Evolutionary conservation across 2,797 vertebrate species (phyloP).

Genomic region (Syndactyla subalaris): DNA sequence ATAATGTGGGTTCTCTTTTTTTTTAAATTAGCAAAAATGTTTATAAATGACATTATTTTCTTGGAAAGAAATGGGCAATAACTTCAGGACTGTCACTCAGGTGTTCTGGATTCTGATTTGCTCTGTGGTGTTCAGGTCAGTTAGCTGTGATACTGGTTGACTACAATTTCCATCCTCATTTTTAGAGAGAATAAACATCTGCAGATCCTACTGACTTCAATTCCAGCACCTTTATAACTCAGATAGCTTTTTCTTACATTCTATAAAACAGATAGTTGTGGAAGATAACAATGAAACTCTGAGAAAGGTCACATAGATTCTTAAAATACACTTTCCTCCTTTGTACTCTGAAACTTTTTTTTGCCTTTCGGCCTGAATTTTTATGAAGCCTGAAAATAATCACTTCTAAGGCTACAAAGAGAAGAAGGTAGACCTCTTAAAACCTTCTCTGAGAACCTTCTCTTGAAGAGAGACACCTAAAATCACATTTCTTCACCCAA

Average conservation of each 20-base stretch:
- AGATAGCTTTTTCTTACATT: background rate
- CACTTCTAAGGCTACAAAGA: background rate
- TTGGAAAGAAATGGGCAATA: background rate
- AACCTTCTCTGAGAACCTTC: background rate
- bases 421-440: background rate
- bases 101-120: background rate
- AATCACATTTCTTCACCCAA: background rate
- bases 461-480: background rate
- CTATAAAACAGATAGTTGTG: background rate
- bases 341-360: background rate
- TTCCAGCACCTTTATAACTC: background rate
- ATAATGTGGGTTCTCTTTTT: background rate
- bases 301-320: background rate
- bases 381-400: background rate
- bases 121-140: background rate
- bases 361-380: background rate
- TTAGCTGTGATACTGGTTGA: background rate
- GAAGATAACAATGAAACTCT: background rate
- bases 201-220: background rate
- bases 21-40: background rate
- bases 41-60: background rate
- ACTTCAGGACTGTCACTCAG: background rate
- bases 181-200: background rate
- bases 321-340: background rate
- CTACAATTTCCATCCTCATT: background rate